phyloP scores from a whole-genome alignment of 1,140 invertebrate genomes.

The Halyomorpha halys region DNA sequence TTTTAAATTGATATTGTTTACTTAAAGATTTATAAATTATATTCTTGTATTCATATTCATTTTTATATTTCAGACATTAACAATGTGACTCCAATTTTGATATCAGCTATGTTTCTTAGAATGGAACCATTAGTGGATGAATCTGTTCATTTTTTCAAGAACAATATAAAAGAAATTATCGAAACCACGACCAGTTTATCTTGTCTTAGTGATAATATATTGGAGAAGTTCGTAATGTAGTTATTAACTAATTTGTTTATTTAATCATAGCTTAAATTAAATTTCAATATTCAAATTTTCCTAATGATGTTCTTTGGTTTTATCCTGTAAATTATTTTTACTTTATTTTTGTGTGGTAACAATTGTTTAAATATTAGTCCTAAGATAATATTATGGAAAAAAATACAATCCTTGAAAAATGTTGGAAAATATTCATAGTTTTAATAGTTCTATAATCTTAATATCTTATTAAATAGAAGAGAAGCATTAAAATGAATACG shows the following conservation, averaged over 20 bases:
- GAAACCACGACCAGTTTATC: constrained; percentile 64
- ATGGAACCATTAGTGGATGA: constrained; percentile 78
- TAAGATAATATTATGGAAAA: too few species aligned
- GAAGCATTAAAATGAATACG: too few species aligned
- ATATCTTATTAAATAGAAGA: too few species aligned
- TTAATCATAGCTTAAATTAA: neutral
- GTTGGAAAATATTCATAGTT: too few species aligned
- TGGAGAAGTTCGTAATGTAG: constrained; percentile 46
- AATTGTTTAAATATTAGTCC: too few species aligned
- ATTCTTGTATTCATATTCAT: constrained; percentile 21
- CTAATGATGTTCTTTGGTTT: too few species aligned
- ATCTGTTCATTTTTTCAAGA: constrained; percentile 68
- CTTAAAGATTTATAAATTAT: neutral
- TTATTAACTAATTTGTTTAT: neutral
- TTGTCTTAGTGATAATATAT: constrained; percentile 67
- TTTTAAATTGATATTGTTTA: too few species aligned
- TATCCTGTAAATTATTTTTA: too few species aligned
- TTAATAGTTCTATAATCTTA: too few species aligned
- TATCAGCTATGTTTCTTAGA: constrained; percentile 87
- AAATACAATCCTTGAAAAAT: too few species aligned
- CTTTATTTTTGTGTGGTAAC: too few species aligned
- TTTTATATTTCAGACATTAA: constrained; percentile 49
- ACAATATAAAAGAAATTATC: constrained; percentile 68
- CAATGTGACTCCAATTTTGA: constrained; percentile 82
- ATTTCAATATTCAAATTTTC: neutral